These are phyloP conservation scores for Drymodes brunneopygia DNA, from an alignment of 2,113 vertebrate genomes.

Conservation along the genomic window DNA sequence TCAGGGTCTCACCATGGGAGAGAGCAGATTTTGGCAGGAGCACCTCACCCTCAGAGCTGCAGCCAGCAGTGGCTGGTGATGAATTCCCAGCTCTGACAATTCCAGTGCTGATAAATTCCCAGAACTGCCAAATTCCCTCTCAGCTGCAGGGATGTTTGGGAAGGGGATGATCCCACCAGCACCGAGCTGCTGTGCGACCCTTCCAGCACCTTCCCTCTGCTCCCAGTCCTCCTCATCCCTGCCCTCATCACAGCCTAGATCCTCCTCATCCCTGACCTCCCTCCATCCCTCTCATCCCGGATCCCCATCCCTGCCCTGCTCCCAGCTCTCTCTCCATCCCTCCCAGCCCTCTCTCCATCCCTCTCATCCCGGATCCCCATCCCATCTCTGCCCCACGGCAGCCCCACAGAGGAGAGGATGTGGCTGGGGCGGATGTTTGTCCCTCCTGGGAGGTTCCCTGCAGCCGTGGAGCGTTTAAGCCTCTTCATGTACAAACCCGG, in stretches of 20 bases:
- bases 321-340: rapidly evolving
- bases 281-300: not conserved
- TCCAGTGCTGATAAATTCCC: not conserved
- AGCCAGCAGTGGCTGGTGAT: not conserved
- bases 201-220: not conserved
- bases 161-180: not conserved
- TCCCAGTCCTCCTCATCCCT: not conserved
- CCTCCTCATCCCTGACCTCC: not conserved
- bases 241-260: not conserved
- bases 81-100: not conserved
- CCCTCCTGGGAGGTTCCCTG: not conserved
- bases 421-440: not conserved
- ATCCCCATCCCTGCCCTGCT: not conserved
- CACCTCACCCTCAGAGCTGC: not conserved
- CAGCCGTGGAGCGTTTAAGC: not conserved
- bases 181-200: not conserved
- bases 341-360: not conserved
- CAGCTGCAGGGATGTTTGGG: not conserved
- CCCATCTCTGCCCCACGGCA: not conserved
- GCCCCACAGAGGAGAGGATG: not conserved
- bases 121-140: not conserved
- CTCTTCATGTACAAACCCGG: not conserved
- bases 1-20: not conserved
- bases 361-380: not conserved
- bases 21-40: not conserved